Percentiles rank a stretch among this genome's conserved stretches.
phyloP scores from a whole-genome alignment of 2,888 invertebrate species.

The Leistus spinibarbis region DNA sequence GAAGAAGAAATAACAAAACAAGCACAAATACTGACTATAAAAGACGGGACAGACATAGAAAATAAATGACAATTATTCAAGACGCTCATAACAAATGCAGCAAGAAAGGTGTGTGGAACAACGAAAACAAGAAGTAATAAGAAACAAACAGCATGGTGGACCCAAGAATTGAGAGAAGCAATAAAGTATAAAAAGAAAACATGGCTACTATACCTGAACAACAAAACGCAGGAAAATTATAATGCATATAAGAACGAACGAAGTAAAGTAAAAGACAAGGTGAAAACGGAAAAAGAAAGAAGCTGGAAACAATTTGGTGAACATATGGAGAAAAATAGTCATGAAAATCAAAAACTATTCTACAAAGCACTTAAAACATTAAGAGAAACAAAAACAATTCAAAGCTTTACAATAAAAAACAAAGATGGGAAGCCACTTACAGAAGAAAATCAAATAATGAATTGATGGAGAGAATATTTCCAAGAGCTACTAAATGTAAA shows the following conservation, averaged over 20 bases:
- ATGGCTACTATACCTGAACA: no score
- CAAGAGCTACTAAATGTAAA: conserved; percentile 1
- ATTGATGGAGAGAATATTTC: conserved; percentile 12
- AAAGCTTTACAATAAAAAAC: neutral
- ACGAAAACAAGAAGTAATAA: neutral
- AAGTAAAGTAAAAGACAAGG: neutral
- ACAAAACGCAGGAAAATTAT: no score
- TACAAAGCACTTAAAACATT: neutral
- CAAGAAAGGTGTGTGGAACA: neutral
- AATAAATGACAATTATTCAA: neutral
- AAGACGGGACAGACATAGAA: neutral
- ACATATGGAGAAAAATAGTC: neutral
- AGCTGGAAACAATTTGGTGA: conserved; percentile 10
- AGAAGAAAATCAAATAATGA: conserved; percentile 11
- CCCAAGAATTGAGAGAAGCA: neutral
- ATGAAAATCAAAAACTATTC: conserved; percentile 13
- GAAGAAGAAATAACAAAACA: neutral
- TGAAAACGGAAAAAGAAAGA: neutral
- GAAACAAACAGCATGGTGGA: conserved; percentile 12
- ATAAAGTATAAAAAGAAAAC: neutral
- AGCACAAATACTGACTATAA: neutral
- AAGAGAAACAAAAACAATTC: neutral
- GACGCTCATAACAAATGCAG: neutral
- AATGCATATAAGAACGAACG: neutral
- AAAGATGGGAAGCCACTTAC: conserved; percentile 1